A percentile compares a stretch with the other conserved stretches of the same genome.
Evolutionary conservation across 2,113 vertebrate species (phyloP).

Genomic region (Caloenas nicobarica): DNA sequence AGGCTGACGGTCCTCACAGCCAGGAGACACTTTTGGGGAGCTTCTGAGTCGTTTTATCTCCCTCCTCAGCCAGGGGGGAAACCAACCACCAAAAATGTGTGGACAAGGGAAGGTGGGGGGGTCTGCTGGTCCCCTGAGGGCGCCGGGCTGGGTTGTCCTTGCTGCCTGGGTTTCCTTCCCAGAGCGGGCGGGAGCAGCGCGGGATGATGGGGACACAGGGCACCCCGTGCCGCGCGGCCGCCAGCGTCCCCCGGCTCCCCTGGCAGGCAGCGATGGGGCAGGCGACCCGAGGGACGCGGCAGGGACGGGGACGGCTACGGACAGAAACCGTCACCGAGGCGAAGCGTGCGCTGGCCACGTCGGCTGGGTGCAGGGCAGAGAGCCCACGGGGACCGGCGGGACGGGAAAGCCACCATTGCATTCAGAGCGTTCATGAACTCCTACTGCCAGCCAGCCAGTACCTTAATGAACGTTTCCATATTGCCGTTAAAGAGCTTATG

Average conservation of each 20-base stretch:
- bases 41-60: neutral
- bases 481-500: slow-evolving; percentile 99
- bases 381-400: neutral
- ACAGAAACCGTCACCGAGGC: neutral
- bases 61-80: neutral
- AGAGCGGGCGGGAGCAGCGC: no score
- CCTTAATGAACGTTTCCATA: slow-evolving; percentile 99
- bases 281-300: neutral
- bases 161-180: no score
- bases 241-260: neutral
- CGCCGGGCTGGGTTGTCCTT: neutral
- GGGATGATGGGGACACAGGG: no score
- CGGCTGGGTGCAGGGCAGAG: neutral
- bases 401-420: slow-evolving; percentile 77
- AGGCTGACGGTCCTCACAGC: neutral
- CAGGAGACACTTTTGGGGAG: neutral
- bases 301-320: neutral
- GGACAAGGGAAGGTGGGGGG: neutral
- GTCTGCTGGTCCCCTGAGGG: neutral
- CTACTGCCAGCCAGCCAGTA: slow-evolving; percentile 82
- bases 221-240: rapidly evolving
- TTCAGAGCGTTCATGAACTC: slow-evolving; percentile 77
- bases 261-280: neutral
- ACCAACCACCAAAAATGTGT: neutral
- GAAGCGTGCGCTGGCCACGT: neutral